Conservation (phyloP, 2,888 invertebrate genomes). For the Latrodectus elegans region DNA sequence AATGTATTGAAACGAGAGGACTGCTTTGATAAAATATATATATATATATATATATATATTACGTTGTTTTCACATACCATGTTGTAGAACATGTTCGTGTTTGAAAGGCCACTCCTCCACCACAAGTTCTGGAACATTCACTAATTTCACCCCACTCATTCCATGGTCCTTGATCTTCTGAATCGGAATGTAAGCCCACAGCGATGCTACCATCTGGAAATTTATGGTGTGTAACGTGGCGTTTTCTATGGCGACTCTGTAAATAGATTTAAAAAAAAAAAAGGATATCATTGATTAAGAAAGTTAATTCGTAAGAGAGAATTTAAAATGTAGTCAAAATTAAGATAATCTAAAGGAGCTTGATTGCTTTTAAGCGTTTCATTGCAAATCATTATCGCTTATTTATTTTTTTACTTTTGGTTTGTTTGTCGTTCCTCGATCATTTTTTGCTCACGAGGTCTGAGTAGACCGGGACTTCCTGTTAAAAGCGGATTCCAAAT, state of each 20-base stretch:
- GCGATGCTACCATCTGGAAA: constrained; percentile 48
- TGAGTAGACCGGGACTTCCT: no score
- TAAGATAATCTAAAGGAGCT: no score
- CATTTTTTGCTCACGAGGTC: no score
- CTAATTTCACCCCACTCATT: constrained; percentile 67
- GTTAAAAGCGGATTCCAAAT: no score
- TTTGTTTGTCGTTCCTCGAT: no score
- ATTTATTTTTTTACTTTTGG: no score
- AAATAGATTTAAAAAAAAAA: not conserved
- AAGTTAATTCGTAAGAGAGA: not conserved
- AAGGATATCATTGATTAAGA: not conserved
- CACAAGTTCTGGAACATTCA: constrained; percentile 90
- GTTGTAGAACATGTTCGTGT: constrained; percentile 83
- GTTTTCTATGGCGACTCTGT: constrained; percentile 42
- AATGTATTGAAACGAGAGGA: no score
- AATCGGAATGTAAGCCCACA: constrained; percentile 47
- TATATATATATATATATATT: no score
- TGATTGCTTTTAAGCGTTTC: no score
- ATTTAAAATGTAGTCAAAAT: no score
- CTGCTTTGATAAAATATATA: no score
- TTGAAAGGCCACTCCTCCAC: constrained; percentile 92
- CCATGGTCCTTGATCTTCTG: constrained; percentile 67
- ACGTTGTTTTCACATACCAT: constrained; percentile 76
- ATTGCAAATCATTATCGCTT: no score
- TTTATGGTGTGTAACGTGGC: constrained; percentile 49